These are phyloP conservation scores for Xanthorhoe designata DNA, from an alignment of 2,888 invertebrate species.

Conservation along the genomic window DNA sequence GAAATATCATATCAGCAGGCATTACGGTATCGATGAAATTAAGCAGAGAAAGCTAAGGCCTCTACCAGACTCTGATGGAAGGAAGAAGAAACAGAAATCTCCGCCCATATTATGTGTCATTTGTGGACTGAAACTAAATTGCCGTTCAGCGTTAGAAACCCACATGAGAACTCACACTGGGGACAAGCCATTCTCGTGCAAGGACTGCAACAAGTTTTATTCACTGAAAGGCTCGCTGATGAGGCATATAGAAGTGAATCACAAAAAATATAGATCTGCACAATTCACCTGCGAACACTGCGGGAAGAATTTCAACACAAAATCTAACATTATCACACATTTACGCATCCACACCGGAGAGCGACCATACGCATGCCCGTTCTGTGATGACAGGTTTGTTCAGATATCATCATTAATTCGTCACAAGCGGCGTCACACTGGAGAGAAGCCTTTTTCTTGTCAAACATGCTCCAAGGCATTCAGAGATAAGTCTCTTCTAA, in stretches of 20 bases:
- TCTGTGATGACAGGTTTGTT: constrained; percentile 66
- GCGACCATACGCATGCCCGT: constrained; percentile 69
- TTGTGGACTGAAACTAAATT: constrained; percentile 64
- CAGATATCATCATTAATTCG: constrained; percentile 74
- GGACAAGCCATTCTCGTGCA: constrained; percentile 72
- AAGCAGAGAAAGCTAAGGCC: constrained; percentile 8
- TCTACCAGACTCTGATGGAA: constrained; percentile 42
- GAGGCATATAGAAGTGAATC: constrained; percentile 66
- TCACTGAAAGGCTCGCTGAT: constrained; percentile 68
- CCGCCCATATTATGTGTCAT: constrained; percentile 67
- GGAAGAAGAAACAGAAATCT: constrained; percentile 44
- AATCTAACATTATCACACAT: constrained; percentile 73
- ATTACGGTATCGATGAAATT: constrained; percentile 26
- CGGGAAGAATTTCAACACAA: constrained; percentile 72
- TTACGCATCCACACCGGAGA: constrained; percentile 75
- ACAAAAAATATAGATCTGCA: constrained; percentile 43
- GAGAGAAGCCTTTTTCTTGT: constrained; percentile 74
- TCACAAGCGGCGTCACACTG: constrained; percentile 75
- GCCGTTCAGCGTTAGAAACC: constrained; percentile 68
- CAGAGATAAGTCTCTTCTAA: constrained; percentile 64
- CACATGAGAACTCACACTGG: constrained; percentile 77
- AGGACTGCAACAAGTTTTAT: constrained; percentile 62
- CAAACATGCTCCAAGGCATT: constrained; percentile 70
- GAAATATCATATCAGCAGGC: constrained; percentile 36
- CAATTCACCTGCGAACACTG: constrained; percentile 77